A percentile compares a stretch with the other conserved stretches of the same genome.
These are phyloP conservation scores for Anorthoa munda DNA, from an alignment of 2,888 invertebrate genomes.

Conservation along the genomic window DNA sequence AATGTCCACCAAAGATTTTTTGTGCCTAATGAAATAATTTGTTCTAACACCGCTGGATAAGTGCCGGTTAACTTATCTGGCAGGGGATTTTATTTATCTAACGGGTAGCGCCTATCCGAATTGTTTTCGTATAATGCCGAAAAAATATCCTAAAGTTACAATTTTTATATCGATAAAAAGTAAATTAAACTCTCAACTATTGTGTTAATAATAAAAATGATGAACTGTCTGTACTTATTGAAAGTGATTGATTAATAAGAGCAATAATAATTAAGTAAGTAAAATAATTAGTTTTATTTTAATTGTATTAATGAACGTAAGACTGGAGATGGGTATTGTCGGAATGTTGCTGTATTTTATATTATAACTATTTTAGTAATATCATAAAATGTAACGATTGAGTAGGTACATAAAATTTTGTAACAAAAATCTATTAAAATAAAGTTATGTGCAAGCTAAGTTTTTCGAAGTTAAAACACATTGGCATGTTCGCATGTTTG, in stretches of 20 bases:
- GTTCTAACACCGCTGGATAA: neutral
- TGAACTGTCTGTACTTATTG: slow-evolving; percentile 52
- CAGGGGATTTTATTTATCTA: neutral
- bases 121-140: neutral
- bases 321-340: slow-evolving; percentile 59
- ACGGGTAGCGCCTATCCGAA: neutral
- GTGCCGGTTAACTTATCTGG: neutral
- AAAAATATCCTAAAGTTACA: too few relatives aligned
- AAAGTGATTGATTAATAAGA: slow-evolving; percentile 69
- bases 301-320: slow-evolving; percentile 56
- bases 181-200: neutral
- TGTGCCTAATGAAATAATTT: neutral
- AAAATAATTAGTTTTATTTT: slow-evolving; percentile 29
- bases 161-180: neutral
- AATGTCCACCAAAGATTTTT: neutral
- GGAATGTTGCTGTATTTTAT: slow-evolving; percentile 51
- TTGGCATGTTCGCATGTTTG: neutral
- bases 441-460: neutral
- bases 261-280: slow-evolving; percentile 44
- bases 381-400: slow-evolving; percentile 7
- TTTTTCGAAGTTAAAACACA: too few relatives aligned
- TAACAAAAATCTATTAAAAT: neutral
- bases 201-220: neutral
- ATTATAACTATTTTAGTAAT: neutral
- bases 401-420: neutral